Evolutionary conservation across 2,888 invertebrate genomes (phyloP), one percentile per base, ranked within the genome.

Genomic region (Drosophila borealis): DNA sequence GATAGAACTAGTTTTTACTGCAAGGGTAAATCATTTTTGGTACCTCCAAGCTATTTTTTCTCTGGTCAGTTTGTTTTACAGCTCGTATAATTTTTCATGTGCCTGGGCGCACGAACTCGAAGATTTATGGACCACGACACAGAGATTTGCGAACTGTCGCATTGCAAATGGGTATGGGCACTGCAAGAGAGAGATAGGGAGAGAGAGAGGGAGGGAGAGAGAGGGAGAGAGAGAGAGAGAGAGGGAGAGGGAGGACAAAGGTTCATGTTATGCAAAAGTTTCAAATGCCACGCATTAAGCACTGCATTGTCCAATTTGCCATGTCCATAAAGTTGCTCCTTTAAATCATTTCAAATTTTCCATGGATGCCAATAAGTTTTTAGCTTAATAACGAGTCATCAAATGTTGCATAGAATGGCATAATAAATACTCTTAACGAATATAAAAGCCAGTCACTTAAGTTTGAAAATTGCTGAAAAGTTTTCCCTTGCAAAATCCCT

Each of bases 1-100:
- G 2, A 29, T 29, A 29, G 2, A 29, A 42, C 10, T 21, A 13
- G 21, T 21, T 17, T 11, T 6, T 1, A 5, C 11, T 19, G 37
- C 33, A 19, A 68, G 68, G 11, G 62, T 41, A 68, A 54, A 37
- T 29, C 17, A 25, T 42, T 14, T 46, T 56, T 46, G 19, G n/a
- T 34, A 10, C 4, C 11, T 37, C 1, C 3, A 2, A 10, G 9
- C 9, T 21, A 8, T 34, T 13, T 45, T 48, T 33, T 39, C 48
- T 50, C 54, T 64, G 74, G 54, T 57, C 73, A 62, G 62, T 71
- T 61, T 66, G 60, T 73, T 64, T 62, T 53, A n/a, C 39, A 56
- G 75, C 56, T 65, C 60, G 57, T 65, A 79, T 81, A 85, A 85
- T 88, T 85, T 82, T 82, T 85, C 88, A 82, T 82, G 78, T 70